Evolutionary conservation across 2,888 invertebrate species (phyloP).

Genomic region (Muschampia plurimacula): DNA sequence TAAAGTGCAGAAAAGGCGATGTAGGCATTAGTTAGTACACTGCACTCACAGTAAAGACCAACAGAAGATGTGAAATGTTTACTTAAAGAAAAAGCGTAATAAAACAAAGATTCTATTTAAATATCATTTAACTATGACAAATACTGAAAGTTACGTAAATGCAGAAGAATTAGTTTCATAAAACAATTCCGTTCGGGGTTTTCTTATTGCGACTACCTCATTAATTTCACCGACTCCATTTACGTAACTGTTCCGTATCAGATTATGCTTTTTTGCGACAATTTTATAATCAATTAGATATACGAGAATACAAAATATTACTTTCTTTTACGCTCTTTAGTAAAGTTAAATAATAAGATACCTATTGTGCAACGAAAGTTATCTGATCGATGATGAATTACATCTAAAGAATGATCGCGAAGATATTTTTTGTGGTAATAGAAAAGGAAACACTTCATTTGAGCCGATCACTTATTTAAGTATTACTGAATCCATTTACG

Average conservation of each 20-base stretch:
- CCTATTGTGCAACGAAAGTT: conserved; percentile 55
- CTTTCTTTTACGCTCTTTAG: conserved; percentile 56
- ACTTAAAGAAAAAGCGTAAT: background rate
- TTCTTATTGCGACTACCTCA: background rate
- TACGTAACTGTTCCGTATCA: conserved; percentile 33
- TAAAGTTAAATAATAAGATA: conserved; percentile 53
- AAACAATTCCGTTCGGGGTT: conserved; percentile 12
- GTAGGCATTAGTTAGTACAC: too few relatives aligned
- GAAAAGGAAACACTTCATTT: too few relatives aligned
- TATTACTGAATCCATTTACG: too few relatives aligned
- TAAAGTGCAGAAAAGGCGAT: too few relatives aligned
- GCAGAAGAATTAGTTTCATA: background rate
- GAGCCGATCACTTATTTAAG: too few relatives aligned
- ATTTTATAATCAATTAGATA: conserved; percentile 35
- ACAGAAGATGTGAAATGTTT: background rate
- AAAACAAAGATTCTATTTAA: background rate
- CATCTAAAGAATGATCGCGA: background rate
- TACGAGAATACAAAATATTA: conserved; percentile 40
- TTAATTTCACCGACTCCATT: conserved; percentile 16
- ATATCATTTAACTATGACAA: background rate
- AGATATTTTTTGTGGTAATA: too few relatives aligned
- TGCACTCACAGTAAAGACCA: background rate
- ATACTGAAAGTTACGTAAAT: conserved; percentile 10
- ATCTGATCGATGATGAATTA: background rate
- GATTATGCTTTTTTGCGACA: conserved; percentile 31